Conservation (phyloP, 2,113 vertebrate genomes). For the Mola mola region DNA sequence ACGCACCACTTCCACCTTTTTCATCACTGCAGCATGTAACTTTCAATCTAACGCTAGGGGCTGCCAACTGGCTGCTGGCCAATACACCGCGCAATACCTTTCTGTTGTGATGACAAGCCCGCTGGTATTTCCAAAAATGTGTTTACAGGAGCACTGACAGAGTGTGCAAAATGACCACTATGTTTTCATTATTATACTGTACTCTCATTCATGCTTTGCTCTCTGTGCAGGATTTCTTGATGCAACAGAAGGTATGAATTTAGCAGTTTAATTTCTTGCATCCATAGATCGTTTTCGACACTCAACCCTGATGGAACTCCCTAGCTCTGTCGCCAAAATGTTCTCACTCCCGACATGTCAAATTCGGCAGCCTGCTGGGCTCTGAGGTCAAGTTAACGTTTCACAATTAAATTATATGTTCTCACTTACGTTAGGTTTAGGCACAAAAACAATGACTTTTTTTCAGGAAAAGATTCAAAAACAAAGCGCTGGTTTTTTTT, state of each 20-base stretch:
- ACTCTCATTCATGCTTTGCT: conserved; percentile 21
- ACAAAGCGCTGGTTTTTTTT: too few species aligned
- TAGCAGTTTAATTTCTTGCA: background rate
- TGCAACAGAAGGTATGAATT: conserved; percentile 2
- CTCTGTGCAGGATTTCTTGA: background rate
- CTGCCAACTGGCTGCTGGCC: conserved; percentile 37
- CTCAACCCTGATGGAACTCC: background rate
- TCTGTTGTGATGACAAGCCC: conserved; percentile 33
- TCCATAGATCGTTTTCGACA: background rate
- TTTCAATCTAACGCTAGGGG: conserved; percentile 3
- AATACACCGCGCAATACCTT: background rate
- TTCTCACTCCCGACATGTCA: background rate
- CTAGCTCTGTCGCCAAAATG: background rate
- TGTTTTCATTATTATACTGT: conserved; percentile 6
- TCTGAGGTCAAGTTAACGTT: too few species aligned
- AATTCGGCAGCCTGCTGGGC: background rate
- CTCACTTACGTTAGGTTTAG: too few species aligned
- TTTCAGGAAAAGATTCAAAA: too few species aligned
- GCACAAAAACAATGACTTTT: too few species aligned
- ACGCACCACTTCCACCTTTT: conserved; percentile 3
- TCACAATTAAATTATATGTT: too few species aligned
- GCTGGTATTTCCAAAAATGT: conserved; percentile 10
- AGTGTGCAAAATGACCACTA: background rate
- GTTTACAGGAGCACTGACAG: conserved; percentile 18
- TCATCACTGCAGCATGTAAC: conserved; percentile 7